Evolutionary conservation across 64 coral and sea anemone species (phyloP).

Genomic region (Stylophora pistillata): DNA sequence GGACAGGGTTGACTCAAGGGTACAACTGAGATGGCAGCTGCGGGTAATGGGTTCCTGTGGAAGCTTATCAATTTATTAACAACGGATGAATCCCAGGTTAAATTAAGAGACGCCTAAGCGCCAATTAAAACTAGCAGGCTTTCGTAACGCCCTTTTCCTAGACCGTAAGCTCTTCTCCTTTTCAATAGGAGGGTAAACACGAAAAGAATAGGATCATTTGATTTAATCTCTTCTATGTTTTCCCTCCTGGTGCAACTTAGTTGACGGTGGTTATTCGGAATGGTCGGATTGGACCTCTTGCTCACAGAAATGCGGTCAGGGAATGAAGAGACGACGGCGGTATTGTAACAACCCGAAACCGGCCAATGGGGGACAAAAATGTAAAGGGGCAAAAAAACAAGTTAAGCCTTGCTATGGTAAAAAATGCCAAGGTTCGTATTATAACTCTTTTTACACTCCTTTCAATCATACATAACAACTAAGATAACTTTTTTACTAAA

Average conservation of each 20-base stretch:
- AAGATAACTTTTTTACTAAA: no score
- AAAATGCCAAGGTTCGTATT: conserved; percentile 4
- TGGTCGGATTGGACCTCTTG: conserved; percentile 64
- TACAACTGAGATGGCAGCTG: no score
- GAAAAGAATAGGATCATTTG: no score
- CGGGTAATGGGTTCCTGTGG: neutral
- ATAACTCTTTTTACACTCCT: neutral
- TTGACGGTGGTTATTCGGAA: conserved; percentile 55
- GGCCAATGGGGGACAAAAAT: conserved; percentile 46
- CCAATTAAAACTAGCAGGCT: no score
- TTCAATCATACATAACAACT: no score
- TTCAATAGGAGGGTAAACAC: no score
- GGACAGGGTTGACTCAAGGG: no score
- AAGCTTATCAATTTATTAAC: no score
- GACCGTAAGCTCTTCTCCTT: no score
- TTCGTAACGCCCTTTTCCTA: no score
- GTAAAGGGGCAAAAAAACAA: conserved; percentile 38
- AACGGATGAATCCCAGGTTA: no score
- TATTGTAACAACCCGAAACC: conserved; percentile 73
- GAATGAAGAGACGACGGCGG: conserved; percentile 66
- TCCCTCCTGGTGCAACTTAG: neutral
- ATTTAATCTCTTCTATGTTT: neutral
- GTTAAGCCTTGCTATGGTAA: conserved; percentile 58
- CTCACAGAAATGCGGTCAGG: conserved; percentile 60
- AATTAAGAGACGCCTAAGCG: no score